Conservation (phyloP, 2,113 vertebrate species). For the Nesoenas mayeri region DNA sequence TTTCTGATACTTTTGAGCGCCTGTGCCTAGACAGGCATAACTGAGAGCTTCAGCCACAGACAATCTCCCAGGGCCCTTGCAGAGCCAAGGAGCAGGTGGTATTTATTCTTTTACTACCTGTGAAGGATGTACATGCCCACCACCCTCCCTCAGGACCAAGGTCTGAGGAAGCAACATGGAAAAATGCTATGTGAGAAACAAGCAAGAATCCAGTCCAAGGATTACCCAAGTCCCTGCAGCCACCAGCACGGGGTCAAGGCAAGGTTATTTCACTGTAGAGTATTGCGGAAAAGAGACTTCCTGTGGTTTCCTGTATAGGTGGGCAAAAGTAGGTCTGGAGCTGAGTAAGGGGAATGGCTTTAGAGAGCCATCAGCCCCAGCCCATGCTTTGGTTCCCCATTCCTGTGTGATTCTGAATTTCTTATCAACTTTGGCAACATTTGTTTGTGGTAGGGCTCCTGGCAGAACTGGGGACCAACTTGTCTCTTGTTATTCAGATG, state of each 20-base stretch:
- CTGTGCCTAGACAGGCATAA: neutral
- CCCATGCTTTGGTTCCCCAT: neutral
- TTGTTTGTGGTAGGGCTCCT: neutral
- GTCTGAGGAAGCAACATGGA: neutral
- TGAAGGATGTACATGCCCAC: neutral
- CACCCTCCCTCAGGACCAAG: neutral
- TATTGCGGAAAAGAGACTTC: neutral
- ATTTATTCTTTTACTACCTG: neutral
- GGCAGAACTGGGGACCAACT: neutral
- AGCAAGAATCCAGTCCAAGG: neutral
- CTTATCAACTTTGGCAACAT: neutral
- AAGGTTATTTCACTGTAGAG: rapidly evolving
- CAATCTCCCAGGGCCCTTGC: neutral
- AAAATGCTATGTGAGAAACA: neutral
- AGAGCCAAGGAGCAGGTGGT: neutral
- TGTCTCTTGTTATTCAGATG: neutral
- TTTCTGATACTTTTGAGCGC: neutral
- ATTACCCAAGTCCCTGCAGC: rapidly evolving
- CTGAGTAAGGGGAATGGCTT: neutral
- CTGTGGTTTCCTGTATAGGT: neutral
- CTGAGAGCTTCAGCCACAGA: neutral
- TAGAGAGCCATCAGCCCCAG: neutral
- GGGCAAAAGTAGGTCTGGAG: neutral
- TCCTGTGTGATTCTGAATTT: neutral
- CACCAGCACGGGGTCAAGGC: rapidly evolving